phyloP scores from a whole-genome alignment of 2,797 vertebrate genomes.

The Neosalanx taihuensis region DNA sequence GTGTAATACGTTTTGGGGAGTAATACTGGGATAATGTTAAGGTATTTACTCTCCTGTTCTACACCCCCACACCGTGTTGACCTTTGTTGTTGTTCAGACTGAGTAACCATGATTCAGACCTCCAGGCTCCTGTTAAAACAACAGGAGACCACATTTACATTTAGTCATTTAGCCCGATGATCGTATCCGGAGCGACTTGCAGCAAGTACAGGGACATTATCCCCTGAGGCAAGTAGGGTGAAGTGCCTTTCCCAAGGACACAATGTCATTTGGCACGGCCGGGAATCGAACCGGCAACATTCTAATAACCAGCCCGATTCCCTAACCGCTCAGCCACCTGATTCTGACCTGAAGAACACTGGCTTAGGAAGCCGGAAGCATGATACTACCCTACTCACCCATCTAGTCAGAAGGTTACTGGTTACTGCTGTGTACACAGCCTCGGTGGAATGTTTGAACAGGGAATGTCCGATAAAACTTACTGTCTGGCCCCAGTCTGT shows the following conservation, averaged over 20 bases:
- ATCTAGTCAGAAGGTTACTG: slow-evolving; percentile 18
- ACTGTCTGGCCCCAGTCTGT: neutral
- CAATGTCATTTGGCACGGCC: no score
- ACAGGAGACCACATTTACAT: neutral
- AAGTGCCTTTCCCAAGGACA: no score
- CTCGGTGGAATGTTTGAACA: slow-evolving; percentile 24
- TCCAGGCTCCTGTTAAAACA: neutral
- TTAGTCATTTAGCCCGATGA: no score
- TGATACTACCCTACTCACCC: neutral
- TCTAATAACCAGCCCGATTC: no score
- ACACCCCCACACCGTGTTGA: neutral
- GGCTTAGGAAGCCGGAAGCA: slow-evolving; percentile 5
- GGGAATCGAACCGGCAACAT: no score
- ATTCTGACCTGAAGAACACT: neutral
- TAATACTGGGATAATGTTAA: no score
- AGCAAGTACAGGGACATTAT: no score
- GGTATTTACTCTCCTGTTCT: neutral
- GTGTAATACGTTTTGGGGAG: no score
- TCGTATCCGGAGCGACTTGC: no score
- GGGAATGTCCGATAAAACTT: neutral
- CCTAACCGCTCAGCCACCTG: neutral
- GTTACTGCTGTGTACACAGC: slow-evolving; percentile 1
- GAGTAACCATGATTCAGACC: neutral
- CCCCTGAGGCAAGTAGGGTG: no score
- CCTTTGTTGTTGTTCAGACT: neutral